phyloP scores from a whole-genome alignment of 2,797 vertebrate species.

The Odontamblyopus lacepedii region DNA sequence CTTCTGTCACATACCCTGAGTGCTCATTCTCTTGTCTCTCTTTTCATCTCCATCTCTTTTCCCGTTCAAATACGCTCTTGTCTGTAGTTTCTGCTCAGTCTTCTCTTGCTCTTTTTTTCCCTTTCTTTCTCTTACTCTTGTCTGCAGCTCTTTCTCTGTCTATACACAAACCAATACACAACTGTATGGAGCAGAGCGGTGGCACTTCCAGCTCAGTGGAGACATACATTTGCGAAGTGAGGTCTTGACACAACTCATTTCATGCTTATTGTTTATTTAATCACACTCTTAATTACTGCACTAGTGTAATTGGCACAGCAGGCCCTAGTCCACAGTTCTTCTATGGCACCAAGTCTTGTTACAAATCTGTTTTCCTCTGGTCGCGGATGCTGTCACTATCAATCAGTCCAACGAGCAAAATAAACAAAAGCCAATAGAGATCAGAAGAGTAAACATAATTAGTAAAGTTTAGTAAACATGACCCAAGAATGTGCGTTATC shows the following conservation, averaged over 20 bases:
- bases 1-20: not conserved
- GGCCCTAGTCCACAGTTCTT: slow-evolving; percentile 36
- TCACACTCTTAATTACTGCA: slow-evolving; percentile 58
- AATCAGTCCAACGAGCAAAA: slow-evolving; percentile 41
- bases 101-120: too few species aligned
- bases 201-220: slow-evolving; percentile 19
- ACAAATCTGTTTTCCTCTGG: slow-evolving; percentile 43
- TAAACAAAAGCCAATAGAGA: slow-evolving; percentile 23
- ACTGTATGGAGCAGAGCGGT: too few species aligned
- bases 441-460: slow-evolving; percentile 18
- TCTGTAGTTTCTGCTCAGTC: not conserved
- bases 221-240: slow-evolving; percentile 42
- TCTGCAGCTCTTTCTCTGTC: too few species aligned
- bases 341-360: slow-evolving; percentile 35
- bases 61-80: not conserved
- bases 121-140: too few species aligned
- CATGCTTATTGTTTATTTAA: slow-evolving; percentile 62
- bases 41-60: too few species aligned
- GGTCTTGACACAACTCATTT: slow-evolving; percentile 53
- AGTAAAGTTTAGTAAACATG: slow-evolving; percentile 4
- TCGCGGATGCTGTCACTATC: slow-evolving; percentile 36
- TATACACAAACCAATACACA: too few species aligned
- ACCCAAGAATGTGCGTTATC: not conserved
- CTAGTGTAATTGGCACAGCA: slow-evolving; percentile 53
- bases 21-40: too few species aligned